Evolutionary conservation across 2,888 invertebrate species (phyloP).

Genomic region (Mythimna impura): DNA sequence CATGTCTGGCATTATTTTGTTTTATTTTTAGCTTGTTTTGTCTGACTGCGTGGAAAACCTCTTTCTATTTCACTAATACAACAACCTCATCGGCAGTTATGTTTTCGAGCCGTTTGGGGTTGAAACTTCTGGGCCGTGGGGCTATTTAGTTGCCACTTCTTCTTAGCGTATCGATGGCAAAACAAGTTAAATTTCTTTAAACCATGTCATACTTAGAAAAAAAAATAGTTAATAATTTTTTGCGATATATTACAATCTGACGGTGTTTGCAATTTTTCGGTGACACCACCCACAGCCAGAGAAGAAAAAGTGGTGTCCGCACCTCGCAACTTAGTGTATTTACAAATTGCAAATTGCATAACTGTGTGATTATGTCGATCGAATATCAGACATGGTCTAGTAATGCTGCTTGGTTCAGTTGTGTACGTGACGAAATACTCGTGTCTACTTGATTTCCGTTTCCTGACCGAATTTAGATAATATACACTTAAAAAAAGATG

Average conservation of each 20-base stretch:
- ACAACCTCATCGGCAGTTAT: too few species aligned
- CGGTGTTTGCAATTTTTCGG: too few species aligned
- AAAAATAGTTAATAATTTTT: too few species aligned
- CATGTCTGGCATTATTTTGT: background rate
- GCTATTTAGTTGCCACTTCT: too few species aligned
- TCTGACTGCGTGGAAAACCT: background rate
- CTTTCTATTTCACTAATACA: background rate
- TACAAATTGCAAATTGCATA: background rate
- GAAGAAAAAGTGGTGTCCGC: background rate
- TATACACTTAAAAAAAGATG: too few species aligned
- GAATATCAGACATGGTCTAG: background rate
- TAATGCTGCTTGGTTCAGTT: background rate
- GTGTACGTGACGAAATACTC: background rate
- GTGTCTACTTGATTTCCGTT: background rate
- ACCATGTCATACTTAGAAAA: too few species aligned
- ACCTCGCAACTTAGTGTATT: background rate
- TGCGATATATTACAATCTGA: too few species aligned
- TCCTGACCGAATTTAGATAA: background rate
- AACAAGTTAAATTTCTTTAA: too few species aligned
- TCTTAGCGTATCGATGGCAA: too few species aligned
- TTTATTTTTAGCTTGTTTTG: background rate
- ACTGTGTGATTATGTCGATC: background rate
- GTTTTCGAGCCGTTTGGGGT: too few species aligned
- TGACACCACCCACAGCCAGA: too few species aligned
- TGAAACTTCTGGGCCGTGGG: too few species aligned